A percentile compares a stretch with the other conserved stretches of the same genome.
Evolutionary conservation across 2,888 invertebrate genomes (phyloP).

Genomic region (Mythimna pallens): DNA sequence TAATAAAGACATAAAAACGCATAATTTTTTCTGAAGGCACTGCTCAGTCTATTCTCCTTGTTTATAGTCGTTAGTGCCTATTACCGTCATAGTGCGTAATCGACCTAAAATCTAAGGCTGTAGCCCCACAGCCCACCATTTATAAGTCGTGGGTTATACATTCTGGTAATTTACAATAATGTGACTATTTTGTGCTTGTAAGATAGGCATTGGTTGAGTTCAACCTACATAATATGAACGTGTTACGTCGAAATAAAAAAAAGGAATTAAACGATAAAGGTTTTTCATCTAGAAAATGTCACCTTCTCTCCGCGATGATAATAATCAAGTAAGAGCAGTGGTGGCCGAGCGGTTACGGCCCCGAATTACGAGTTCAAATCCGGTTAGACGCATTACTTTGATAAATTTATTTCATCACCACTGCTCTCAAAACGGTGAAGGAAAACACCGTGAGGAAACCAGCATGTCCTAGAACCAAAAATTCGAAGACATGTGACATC

Average conservation of each 20-base stretch:
- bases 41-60: neutral
- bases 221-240: neutral
- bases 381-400: too few relatives aligned
- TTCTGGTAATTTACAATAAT: slow-evolving; percentile 70
- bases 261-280: neutral
- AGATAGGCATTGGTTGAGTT: slow-evolving; percentile 26
- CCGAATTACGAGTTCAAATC: too few relatives aligned
- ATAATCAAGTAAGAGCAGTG: too few relatives aligned
- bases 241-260: neutral
- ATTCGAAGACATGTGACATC: too few relatives aligned
- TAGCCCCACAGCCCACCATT: slow-evolving; percentile 68
- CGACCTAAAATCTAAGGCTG: slow-evolving; percentile 65
- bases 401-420: too few relatives aligned
- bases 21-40: neutral
- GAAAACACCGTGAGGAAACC: too few relatives aligned
- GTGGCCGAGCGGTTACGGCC: too few relatives aligned
- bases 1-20: too few relatives aligned
- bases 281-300: too few relatives aligned
- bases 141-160: slow-evolving; percentile 67
- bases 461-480: too few relatives aligned
- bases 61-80: slow-evolving; percentile 28
- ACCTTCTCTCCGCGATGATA: too few relatives aligned
- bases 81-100: slow-evolving; percentile 69
- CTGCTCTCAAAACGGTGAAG: too few relatives aligned
- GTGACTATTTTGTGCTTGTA: slow-evolving; percentile 59